Evolutionary conservation across 23 tunicate species (phyloP).

Genomic region (Aplidium turbinatum): DNA sequence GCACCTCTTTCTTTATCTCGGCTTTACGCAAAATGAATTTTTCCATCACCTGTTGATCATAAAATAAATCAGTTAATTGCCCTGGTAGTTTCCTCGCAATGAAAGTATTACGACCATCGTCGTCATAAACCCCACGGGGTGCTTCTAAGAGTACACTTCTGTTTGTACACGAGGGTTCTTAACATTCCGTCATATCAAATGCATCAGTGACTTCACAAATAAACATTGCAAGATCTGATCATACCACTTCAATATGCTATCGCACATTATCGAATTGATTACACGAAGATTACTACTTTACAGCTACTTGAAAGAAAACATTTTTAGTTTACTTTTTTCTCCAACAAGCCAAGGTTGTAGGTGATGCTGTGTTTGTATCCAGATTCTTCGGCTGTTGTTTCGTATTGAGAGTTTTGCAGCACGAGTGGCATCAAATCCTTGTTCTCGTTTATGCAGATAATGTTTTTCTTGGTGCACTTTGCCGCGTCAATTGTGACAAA

Average conservation of each 20-base stretch:
- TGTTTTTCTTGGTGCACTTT: constrained; percentile 10
- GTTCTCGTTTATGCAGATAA: constrained; percentile 42
- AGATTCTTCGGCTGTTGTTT: constrained; percentile 19
- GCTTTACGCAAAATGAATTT: constrained; percentile 28
- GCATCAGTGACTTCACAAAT: too few relatives aligned
- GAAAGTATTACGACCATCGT: background rate
- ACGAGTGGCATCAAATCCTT: constrained; percentile 51
- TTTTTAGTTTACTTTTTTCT: constrained; percentile 69
- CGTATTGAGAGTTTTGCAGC: constrained; percentile 37
- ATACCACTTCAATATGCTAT: too few relatives aligned
- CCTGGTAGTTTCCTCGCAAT: background rate
- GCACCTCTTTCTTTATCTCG: constrained; percentile 31
- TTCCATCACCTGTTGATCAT: constrained; percentile 31
- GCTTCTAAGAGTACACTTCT: too few relatives aligned
- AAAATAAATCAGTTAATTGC: background rate
- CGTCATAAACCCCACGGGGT: too few relatives aligned
- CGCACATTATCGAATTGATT: too few relatives aligned
- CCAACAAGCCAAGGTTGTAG: constrained; percentile 45
- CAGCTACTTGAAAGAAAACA: too few relatives aligned
- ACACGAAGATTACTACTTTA: too few relatives aligned
- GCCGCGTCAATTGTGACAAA: constrained; percentile 30
- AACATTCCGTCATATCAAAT: too few relatives aligned
- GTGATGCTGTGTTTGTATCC: constrained; percentile 18
- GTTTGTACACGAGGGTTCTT: too few relatives aligned
- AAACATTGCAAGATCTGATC: too few relatives aligned